phyloP scores from a whole-genome alignment of 2,888 invertebrate species.

The Synanthedon formicaeformis region DNA sequence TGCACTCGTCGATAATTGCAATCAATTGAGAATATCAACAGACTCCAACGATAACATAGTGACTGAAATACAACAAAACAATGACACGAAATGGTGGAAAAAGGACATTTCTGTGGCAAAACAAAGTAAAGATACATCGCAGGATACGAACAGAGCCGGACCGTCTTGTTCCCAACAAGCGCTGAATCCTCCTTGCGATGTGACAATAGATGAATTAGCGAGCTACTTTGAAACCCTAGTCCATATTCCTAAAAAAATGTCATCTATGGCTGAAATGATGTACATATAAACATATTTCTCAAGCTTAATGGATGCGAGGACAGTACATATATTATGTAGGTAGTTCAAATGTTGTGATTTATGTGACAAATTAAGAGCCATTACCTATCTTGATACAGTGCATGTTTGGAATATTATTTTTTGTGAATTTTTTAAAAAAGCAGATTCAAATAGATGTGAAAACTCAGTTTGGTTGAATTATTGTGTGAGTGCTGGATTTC shows the following conservation, averaged over 20 bases:
- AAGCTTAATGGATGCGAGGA: not conserved
- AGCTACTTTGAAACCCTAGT: conserved; percentile 96
- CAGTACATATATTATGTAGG: not conserved
- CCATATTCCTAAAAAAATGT: conserved; percentile 98
- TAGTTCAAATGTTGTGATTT: not conserved
- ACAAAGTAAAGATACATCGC: conserved; percentile 22
- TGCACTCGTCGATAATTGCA: conserved; percentile 54
- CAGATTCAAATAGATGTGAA: no score
- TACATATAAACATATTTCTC: conserved; percentile 76
- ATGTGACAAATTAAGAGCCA: not conserved
- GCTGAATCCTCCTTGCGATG: conserved; percentile 80
- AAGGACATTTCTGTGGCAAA: conserved; percentile 21
- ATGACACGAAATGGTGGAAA: conserved; percentile 45
- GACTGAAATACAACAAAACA: conserved; percentile 14
- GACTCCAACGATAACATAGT: conserved; percentile 13
- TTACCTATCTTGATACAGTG: not conserved
- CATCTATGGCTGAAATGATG: conserved; percentile 98
- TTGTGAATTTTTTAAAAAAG: no score
- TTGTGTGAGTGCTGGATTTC: no score
- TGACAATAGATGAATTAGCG: conserved; percentile 93
- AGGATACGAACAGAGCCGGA: conserved; percentile 34
- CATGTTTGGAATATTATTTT: no score
- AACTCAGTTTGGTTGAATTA: no score
- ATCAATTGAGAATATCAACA: conserved; percentile 51
- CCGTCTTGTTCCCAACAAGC: conserved; percentile 85